A percentile compares a stretch with the other conserved stretches of the same genome.
Conservation (phyloP, 2,797 vertebrate species). For the Chelidonichthys spinosus region DNA sequence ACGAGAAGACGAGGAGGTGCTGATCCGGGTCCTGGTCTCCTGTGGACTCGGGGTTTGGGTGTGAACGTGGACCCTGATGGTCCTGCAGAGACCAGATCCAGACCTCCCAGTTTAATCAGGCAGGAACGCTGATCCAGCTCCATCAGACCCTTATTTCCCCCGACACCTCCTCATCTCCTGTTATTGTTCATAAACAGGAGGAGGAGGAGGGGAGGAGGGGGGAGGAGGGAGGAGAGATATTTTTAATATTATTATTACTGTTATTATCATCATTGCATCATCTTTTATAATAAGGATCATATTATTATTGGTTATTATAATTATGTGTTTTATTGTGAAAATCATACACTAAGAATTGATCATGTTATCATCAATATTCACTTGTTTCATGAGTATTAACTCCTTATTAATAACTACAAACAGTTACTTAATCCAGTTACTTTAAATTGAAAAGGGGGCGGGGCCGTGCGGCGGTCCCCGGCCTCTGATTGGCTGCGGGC, state of each 20-base stretch:
- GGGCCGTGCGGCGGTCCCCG: background rate
- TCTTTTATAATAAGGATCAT: too few relatives aligned
- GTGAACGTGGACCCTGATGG: background rate
- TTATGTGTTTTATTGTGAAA: too few relatives aligned
- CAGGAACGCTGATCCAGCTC: conserved; percentile 48
- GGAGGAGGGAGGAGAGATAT: conserved; percentile 2
- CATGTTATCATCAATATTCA: too few relatives aligned
- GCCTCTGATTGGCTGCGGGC: conserved; percentile 44
- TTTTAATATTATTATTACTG: too few relatives aligned
- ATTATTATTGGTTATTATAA: too few relatives aligned
- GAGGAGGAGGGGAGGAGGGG: conserved; percentile 12
- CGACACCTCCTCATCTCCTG: conserved; percentile 47
- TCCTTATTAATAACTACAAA: background rate
- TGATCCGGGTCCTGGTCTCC: too few relatives aligned
- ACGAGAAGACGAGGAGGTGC: too few relatives aligned
- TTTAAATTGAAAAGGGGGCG: conserved; percentile 37
- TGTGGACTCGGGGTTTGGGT: background rate
- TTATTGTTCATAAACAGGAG: conserved; percentile 59
- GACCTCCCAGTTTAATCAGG: conserved; percentile 53
- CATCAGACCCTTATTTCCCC: conserved; percentile 67
- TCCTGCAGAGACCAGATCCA: conserved; percentile 18
- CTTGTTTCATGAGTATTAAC: background rate
- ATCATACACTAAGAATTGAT: too few relatives aligned
- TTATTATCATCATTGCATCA: too few relatives aligned
- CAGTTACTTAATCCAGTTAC: background rate